Evolutionary conservation across 2,797 vertebrate genomes (phyloP), one percentile per base, ranked within the genome.

Genomic region (Strix occidentalis): DNA sequence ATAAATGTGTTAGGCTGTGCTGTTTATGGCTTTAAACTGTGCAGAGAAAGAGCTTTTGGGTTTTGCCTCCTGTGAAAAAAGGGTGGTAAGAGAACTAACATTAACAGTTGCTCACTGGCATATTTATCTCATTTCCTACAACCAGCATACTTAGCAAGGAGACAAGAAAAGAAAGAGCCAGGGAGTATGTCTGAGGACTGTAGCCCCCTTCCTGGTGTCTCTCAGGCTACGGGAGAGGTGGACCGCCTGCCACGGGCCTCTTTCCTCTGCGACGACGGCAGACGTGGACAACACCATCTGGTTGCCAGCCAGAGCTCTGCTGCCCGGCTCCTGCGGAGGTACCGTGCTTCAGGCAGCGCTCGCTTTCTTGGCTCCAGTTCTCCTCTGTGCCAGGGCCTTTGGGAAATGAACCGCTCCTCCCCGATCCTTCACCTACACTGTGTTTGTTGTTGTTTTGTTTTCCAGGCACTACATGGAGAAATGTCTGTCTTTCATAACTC

Each of bases 261-360:
- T 37, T 19, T 4, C 4, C 56, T 18, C 39, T 6, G 29, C 1
- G 11, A 45, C 43, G 58, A 10, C 0, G 1, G 19, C 43, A 48
- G 63, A 26, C 0, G 4, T 10, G 74, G 56, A 29, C 71, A 66
- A 2, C 20, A 37, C 53, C 4, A 0, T 0, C 28, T 1, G 10
- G 46, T 4, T 24, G 35, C 29, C 77, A 24, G 71, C 11, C 64
- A 26, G 50, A 15, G 39, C 69, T 28, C 54, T 18, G 86, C 77
- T 43, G 58, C 68, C 25, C 87, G 7, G 79, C 76, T 66, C 48
- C 72, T 16, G 69, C 72, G 0, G 2, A 48, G 79, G 28, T 6
- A 5, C 33, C 0, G 0, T 4, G 45, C 82, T 17, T 4, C 21
- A 51, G n/a, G 43, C 71, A 63, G 14, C 3, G 0, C 53, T 88